Base-by-base conservation (phyloP, 2,797 vertebrate genomes). In the Stomatorhinus walkeri region DNA sequence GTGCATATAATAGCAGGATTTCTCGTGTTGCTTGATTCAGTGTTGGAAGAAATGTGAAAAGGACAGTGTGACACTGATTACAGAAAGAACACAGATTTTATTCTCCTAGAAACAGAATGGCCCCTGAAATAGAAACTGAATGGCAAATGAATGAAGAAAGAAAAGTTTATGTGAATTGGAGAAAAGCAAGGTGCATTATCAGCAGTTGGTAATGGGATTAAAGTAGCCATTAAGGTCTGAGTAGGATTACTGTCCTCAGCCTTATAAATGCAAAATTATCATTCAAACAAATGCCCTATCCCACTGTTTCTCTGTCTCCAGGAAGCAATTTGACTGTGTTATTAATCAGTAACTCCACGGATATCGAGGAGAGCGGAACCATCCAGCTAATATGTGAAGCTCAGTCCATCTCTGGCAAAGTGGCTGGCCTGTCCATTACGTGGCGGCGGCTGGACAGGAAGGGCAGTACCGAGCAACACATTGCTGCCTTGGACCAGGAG, bases 291-390 rank as follows among this genome's bases (percentile, higher is more conserved):
- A 79, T 79, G 14, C 14, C 19, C 72, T 79, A 12, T n/a, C 7
- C 72, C 24, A 32, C 43, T 24, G 40, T 49, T 84, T 46, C 1
- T 68, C 48, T 61, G 7, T 48, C 79, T 61, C 12, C 94, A 99
- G 98, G 97, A 94, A 99, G 97, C 94, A 98, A 97, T 95, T 96
- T 99, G 93, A 98, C 96, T 0, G 96, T 97, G 92, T 96, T 96
- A 1, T 93, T 99, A 91, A 93, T 95, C 93, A 97, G 95, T 91
- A 97, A 98, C 32, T 93, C 97, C 90, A 97, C 97, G 0, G 95
- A 93, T 90, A 94, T 98, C 89, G 94, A 97, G 22, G 98, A 99
- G 90, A 98, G 98, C 0, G 96, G 97, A 49, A 95, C 92, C 90
- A 95, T 99, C 93, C 96, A 94, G 91, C 91, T 99, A 93, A 95